phyloP scores from a whole-genome alignment of 2,797 vertebrate genomes.

The Diplodus puntazzo region DNA sequence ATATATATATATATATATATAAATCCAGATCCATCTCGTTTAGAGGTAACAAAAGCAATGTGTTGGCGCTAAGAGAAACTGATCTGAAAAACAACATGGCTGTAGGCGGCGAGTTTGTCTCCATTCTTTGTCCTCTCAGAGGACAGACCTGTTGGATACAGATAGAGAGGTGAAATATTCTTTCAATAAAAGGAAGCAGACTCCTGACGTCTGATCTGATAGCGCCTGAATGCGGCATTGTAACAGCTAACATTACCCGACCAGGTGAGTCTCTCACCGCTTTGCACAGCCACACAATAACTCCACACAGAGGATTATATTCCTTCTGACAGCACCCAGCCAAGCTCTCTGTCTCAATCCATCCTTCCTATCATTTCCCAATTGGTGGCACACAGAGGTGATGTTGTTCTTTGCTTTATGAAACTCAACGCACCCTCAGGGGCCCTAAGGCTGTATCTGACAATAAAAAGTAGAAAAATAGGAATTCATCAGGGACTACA shows the following conservation, averaged over 20 bases:
- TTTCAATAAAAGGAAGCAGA: conserved; percentile 65
- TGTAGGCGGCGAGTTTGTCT: conserved; percentile 18
- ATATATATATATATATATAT: conserved; percentile 29
- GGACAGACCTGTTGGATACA: conserved; percentile 35
- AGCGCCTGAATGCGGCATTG: conserved; percentile 70
- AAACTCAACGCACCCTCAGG: conserved; percentile 55
- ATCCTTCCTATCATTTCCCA: conserved; percentile 57
- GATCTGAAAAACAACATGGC: conserved; percentile 21
- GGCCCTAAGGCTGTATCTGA: conserved; percentile 52
- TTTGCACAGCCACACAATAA: conserved; percentile 59
- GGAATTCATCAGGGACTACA: conserved; percentile 36
- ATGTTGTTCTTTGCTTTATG: conserved; percentile 68
- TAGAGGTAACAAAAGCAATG: conserved; percentile 33
- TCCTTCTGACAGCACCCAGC: conserved; percentile 63
- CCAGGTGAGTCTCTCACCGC: conserved; percentile 53
- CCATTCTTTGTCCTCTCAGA: conserved; percentile 43
- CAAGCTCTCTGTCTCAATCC: conserved; percentile 59
- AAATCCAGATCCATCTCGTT: conserved; percentile 19
- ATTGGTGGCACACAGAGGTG: conserved; percentile 58
- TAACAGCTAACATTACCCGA: conserved; percentile 46
- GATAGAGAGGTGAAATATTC: conserved; percentile 63
- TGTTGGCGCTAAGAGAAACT: conserved; percentile 14
- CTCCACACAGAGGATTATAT: conserved; percentile 67
- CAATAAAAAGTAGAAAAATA: conserved; percentile 52
- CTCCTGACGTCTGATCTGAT: conserved; percentile 73